Conservation (phyloP, 2,797 vertebrate genomes). For the Danio albolineatus region DNA sequence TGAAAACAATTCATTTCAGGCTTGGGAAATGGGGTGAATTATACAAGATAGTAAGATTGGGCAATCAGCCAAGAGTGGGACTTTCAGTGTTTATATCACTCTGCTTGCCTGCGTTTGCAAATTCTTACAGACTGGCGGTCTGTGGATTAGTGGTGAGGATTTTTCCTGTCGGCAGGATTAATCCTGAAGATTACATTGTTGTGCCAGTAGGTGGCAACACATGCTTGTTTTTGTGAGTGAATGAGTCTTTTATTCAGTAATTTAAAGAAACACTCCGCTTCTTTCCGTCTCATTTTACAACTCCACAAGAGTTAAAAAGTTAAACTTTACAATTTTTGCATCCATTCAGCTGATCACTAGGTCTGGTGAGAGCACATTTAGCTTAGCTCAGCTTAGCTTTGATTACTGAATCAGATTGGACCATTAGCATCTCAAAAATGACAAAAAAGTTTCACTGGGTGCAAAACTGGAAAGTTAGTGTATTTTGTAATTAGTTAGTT, state of each 20-base stretch:
- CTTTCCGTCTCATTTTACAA: too few relatives aligned
- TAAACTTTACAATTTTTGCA: too few relatives aligned
- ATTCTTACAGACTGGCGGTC: neutral
- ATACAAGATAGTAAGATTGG: slow-evolving; percentile 57
- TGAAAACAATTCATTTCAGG: slow-evolving; percentile 8
- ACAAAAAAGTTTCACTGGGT: too few relatives aligned
- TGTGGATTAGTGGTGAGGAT: neutral
- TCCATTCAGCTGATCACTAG: too few relatives aligned
- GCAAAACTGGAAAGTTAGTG: too few relatives aligned
- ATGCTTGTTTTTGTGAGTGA: neutral
- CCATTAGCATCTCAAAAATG: too few relatives aligned
- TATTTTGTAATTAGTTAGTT: too few relatives aligned
- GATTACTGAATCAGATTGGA: too few relatives aligned
- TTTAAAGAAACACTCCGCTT: too few relatives aligned
- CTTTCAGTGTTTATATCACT: neutral
- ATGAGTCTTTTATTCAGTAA: neutral
- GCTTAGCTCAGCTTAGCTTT: too few relatives aligned
- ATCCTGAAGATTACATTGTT: neutral
- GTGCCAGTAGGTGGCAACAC: neutral
- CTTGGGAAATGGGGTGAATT: slow-evolving; percentile 36
- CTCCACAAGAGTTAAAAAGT: too few relatives aligned
- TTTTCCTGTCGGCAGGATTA: neutral
- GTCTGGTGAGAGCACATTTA: too few relatives aligned
- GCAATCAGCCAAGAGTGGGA: slow-evolving; percentile 1
- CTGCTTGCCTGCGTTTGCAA: neutral